These are phyloP conservation scores for Hipposideros larvatus DNA, from an alignment of 2,797 vertebrate genomes.

Conservation along the genomic window DNA sequence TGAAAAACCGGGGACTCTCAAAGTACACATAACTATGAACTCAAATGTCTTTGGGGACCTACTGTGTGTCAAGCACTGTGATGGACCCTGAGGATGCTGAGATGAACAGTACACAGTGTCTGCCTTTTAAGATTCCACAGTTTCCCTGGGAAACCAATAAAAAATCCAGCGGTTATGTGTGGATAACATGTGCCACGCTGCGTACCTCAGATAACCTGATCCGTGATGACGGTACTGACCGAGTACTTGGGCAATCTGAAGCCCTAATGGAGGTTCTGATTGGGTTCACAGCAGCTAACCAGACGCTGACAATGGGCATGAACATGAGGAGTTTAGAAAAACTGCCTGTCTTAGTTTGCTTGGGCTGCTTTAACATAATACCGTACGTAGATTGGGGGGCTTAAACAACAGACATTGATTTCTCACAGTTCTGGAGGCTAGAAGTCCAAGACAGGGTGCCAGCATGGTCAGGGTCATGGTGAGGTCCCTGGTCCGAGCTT, in stretches of 20 bases:
- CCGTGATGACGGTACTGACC: no score
- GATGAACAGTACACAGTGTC: fast-evolving
- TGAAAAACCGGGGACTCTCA: neutral
- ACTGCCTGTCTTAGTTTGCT: no score
- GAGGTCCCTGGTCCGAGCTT: neutral
- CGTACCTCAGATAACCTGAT: no score
- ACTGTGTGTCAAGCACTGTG: neutral
- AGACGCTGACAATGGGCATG: neutral
- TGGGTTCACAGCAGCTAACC: neutral
- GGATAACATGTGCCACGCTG: fast-evolving
- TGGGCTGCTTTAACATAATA: neutral
- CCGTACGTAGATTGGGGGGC: fast-evolving
- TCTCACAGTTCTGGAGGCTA: neutral
- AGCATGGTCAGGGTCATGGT: neutral
- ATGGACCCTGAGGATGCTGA: neutral
- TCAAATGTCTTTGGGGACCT: neutral
- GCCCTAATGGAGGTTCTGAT: fast-evolving
- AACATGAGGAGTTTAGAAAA: neutral
- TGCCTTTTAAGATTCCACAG: neutral
- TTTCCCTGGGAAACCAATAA: neutral
- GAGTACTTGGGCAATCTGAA: neutral
- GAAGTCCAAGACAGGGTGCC: neutral
- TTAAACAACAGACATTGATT: neutral
- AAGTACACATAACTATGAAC: neutral
- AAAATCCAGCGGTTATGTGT: fast-evolving